phyloP scores from a whole-genome alignment of 2,797 vertebrate species.

The Sebastolobus alascanus region DNA sequence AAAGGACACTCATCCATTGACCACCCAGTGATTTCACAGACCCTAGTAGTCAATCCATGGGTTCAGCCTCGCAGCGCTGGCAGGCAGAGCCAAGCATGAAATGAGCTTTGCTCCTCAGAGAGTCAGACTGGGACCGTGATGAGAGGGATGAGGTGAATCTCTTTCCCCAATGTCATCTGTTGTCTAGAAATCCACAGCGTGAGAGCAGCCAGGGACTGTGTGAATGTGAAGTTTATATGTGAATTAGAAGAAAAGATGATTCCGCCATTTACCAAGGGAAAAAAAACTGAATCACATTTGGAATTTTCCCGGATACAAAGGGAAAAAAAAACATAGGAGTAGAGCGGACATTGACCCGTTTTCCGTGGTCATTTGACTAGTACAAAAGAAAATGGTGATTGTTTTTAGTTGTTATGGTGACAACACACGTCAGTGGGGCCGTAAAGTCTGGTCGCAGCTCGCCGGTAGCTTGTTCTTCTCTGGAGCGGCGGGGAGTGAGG shows the following conservation, averaged over 20 bases:
- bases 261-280: not conserved
- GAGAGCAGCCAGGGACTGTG: constrained; percentile 36
- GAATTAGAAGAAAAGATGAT: constrained; percentile 31
- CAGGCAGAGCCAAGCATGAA: constrained; percentile 63
- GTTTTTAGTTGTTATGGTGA: too few relatives aligned
- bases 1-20: constrained; percentile 11
- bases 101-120: constrained; percentile 64
- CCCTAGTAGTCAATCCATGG: constrained; percentile 8
- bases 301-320: constrained; percentile 5
- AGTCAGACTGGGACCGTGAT: constrained; percentile 43
- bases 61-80: constrained; percentile 28
- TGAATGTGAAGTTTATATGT: constrained; percentile 24
- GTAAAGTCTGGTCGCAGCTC: too few relatives aligned
- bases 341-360: too few relatives aligned
- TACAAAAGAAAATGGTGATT: too few relatives aligned
- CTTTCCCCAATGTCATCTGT: constrained; percentile 59
- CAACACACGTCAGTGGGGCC: fast-evolving
- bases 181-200: constrained; percentile 58
- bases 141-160: constrained; percentile 56
- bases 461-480: too few relatives aligned
- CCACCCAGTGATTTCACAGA: constrained; percentile 40
- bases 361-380: too few relatives aligned
- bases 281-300: not conserved
- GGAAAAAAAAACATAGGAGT: constrained; percentile 4
- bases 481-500: too few relatives aligned